These are phyloP conservation scores for Caranx ignobilis DNA, from an alignment of 2,113 vertebrate genomes.

Conservation along the genomic window DNA sequence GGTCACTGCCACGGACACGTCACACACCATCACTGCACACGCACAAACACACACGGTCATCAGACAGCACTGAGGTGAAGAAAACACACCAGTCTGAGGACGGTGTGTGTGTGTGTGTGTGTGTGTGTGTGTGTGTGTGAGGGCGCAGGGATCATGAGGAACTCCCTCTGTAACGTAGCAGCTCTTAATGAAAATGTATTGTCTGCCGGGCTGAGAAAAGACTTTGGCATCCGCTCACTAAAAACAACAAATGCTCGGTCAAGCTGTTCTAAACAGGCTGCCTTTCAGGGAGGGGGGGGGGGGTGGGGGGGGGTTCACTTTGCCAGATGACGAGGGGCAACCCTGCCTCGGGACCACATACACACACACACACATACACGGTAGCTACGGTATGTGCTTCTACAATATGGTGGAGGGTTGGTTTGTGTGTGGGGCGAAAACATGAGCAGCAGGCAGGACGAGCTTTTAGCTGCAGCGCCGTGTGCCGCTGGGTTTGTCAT, in stretches of 20 bases:
- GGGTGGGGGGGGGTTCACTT: background rate
- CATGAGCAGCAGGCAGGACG: conserved; percentile 7
- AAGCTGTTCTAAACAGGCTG: conserved; percentile 48
- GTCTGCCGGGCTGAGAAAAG: conserved; percentile 30
- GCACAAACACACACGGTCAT: too few species aligned
- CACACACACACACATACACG: background rate
- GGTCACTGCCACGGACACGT: too few species aligned
- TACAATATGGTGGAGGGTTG: conserved; percentile 30
- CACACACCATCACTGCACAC: too few species aligned
- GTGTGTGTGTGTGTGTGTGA: background rate
- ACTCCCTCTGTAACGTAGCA: conserved; percentile 23
- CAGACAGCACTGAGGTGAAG: too few species aligned
- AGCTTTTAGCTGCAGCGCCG: conserved; percentile 15
- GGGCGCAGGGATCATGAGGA: conserved; percentile 16
- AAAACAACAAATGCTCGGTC: conserved; percentile 60
- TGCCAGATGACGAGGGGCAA: conserved; percentile 24
- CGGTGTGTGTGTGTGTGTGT: background rate
- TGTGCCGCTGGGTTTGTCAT: background rate
- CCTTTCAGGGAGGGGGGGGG: background rate
- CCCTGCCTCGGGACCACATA: background rate
- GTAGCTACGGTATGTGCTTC: background rate
- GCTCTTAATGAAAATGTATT: conserved; percentile 39
- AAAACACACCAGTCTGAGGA: background rate
- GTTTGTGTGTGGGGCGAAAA: background rate
- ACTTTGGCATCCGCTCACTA: conserved; percentile 23